A percentile compares a stretch with the other conserved stretches of the same genome.
These are phyloP conservation scores for Pantherophis vulpinus DNA, from an alignment of 2,797 vertebrate genomes.

Conservation along the genomic window DNA sequence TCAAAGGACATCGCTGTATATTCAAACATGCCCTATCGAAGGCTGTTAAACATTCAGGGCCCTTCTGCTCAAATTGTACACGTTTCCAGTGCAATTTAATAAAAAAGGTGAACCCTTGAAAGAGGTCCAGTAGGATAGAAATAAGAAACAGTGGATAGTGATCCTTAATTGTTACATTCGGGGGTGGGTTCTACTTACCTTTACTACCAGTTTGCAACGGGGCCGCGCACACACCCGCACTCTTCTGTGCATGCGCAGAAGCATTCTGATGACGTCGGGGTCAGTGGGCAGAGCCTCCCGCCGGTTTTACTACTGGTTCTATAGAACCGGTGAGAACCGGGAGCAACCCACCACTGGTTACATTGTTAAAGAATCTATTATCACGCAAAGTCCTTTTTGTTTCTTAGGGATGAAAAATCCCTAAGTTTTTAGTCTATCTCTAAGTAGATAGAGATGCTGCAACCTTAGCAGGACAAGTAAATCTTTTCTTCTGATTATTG, in stretches of 20 bases:
- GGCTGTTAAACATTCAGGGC: background rate
- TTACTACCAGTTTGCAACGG: too few species aligned
- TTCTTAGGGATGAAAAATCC: background rate
- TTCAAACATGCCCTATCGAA: background rate
- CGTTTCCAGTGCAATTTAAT: background rate
- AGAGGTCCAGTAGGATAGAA: background rate
- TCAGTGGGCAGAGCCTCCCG: too few species aligned
- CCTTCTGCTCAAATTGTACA: background rate
- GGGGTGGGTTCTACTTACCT: too few species aligned
- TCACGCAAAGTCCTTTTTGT: background rate
- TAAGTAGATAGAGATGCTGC: background rate
- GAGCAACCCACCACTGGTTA: too few species aligned
- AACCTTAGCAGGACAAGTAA: background rate
- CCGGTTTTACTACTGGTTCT: too few species aligned
- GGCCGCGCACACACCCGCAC: rapidly evolving
- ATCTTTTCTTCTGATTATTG: background rate
- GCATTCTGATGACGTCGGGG: too few species aligned
- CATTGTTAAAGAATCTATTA: background rate
- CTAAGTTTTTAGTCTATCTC: too few species aligned
- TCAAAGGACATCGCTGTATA: background rate
- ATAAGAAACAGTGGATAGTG: background rate
- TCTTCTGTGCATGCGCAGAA: too few species aligned
- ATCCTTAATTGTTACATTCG: background rate
- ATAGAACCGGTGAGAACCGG: too few species aligned
- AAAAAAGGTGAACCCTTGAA: background rate